Base-by-base conservation (phyloP, 2,888 invertebrate species). In the Mesochorus sp. region DNA sequence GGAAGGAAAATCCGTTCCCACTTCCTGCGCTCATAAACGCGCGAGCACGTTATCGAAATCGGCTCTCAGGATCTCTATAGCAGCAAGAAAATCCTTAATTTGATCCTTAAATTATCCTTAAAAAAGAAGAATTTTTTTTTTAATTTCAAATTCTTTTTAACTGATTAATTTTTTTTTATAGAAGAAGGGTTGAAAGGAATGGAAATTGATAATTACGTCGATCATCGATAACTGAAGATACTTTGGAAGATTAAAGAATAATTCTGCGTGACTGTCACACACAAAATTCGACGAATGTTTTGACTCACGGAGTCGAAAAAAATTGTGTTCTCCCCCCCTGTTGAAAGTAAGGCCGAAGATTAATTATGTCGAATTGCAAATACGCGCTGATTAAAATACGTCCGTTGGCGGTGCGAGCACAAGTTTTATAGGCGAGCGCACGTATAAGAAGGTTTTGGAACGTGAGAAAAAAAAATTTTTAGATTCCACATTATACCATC, bases 401-500 rank as follows among this genome's bases (percentile, higher is more conserved):
- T 64, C n/a, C n/a, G n/a, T n/a, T n/a, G n/a, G 24, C 28, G 26
- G 14, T 8, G 24, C 61, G 10, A 10, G 34, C 5, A n/a, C n/a
- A n/a, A n/a, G 51, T 19, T 44, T 19, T 24, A 26, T 37, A 34
- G 49, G 51, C 26, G 34, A 19, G n/a, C 21, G 14, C 12, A 62
- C 47, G 24, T 6, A 6, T 10, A 17, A 14, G 8, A 28, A 53
- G 21, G 8, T 19, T 34, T 34, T 10, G 28, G 67, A 77, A 77
- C 80, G 80, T 80, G 80, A 80, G 80, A 80, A 77, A 80, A 74
- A 80, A n/a, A n/a, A n/a, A n/a, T n/a, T n/a, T 80, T 17, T 47
- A 47, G 67, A 61, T 74, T 28, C 42, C 72, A n/a, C 75, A 72
- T 76, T 72, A 17, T n/a, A 67, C 39, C 53, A 67, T 67, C 53